Conservation (phyloP, 2,113 vertebrate genomes). For the Antechinus stuartii region DNA sequence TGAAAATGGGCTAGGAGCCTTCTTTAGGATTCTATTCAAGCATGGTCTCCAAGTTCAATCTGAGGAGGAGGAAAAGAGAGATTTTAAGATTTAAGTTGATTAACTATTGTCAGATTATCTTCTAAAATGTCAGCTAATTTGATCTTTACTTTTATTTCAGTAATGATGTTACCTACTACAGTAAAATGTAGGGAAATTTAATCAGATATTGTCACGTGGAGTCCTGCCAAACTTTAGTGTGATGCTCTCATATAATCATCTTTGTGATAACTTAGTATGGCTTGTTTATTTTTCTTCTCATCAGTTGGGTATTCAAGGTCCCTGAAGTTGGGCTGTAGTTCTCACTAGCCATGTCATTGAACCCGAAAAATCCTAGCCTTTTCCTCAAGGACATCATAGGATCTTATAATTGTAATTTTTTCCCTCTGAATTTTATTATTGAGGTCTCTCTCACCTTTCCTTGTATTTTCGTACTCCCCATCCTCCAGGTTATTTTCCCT, state of each 20-base stretch:
- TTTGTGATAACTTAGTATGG: constrained; percentile 61
- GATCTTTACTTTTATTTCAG: constrained; percentile 12
- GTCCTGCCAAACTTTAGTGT: constrained; percentile 48
- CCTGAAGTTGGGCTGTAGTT: constrained; percentile 33
- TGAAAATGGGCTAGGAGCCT: neutral
- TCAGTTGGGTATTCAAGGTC: constrained; percentile 25
- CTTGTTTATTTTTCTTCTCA: constrained; percentile 52
- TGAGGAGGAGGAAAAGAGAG: neutral
- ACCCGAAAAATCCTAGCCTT: neutral
- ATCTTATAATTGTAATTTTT: neutral
- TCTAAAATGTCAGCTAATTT: neutral
- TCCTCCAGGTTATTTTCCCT: constrained; percentile 24
- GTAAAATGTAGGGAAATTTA: constrained; percentile 5
- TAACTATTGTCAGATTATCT: neutral
- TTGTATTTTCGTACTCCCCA: neutral
- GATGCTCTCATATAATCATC: constrained; percentile 34
- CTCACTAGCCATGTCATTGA: neutral
- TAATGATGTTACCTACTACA: neutral
- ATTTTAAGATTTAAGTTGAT: constrained; percentile 12
- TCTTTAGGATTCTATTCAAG: neutral
- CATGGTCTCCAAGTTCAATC: neutral
- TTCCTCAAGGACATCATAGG: neutral
- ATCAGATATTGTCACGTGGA: constrained; percentile 19
- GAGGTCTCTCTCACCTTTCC: neutral
- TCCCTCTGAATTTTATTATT: neutral